Evolutionary conservation across 2,113 vertebrate species (phyloP), one percentile per base, ranked within the genome.

Genomic region (Alaudala cheleensis): DNA sequence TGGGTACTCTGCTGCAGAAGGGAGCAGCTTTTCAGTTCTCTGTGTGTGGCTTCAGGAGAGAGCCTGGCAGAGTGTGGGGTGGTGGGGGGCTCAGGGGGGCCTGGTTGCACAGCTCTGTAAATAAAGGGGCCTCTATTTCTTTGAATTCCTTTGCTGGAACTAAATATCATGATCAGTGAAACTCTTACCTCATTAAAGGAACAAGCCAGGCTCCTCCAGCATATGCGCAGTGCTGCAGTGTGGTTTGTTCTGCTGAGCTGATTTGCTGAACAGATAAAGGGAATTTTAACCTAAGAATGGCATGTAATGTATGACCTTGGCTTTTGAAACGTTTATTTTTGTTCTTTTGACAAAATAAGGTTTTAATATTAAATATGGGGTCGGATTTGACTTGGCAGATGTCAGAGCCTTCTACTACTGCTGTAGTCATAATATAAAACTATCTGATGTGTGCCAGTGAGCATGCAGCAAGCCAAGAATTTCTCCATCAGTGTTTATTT

Each of bases 51-150:
- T 95, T 97, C 73, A 49, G 88, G 73, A 96, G 87, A 90, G 85
- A 45, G 62, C 47, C 82, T 91, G 88, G 87, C 70, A 80, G 71
- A 82, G 67, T 0, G 0, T 1, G 2, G 66, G 53, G 91, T 77
- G 66, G 78, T 0, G 19, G 42, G 92, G 90, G 72, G 79, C 64
- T 92, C 2, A 1, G 45, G 81, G 51, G 90, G 86, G 69, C n/a
- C 90, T 4, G 6, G 54, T 62, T 4, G 6, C 47, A 62, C 19
- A 9, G 86, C 77, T 93, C 91, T 79, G 78, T 96, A 93, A 96
- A 96, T 96, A 95, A 92, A 96, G 69, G 56, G 90, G 90, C 92
- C 93, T 96, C 96, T 97, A 72, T 96, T 94, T 94, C 96, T 96
- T 95, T 92, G 79, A 88, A 81, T 95, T 94, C 92, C 86, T 96